Conservation (phyloP, 2,888 invertebrate species). For the Neria commutata region DNA sequence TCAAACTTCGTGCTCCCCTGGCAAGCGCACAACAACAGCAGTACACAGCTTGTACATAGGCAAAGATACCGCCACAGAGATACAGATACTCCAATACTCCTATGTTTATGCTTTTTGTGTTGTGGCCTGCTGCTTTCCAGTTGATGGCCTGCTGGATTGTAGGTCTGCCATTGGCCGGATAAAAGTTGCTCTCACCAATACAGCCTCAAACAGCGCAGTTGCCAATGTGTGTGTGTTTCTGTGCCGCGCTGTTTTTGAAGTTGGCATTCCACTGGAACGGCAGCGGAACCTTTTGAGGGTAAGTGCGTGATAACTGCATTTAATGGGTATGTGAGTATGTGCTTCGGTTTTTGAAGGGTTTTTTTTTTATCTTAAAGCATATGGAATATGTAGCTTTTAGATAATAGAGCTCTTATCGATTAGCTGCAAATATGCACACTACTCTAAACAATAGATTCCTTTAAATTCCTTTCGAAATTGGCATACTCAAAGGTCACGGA, state of each 20-base stretch:
- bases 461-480: no score
- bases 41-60: neutral
- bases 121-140: neutral
- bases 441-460: no score
- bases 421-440: no score
- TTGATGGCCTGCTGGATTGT: neutral
- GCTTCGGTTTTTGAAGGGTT: no score
- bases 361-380: no score
- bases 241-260: neutral
- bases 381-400: no score
- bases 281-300: neutral
- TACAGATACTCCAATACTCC: neutral
- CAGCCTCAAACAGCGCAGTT: conserved; percentile 3
- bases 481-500: no score
- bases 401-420: no score
- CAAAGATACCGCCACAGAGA: neutral
- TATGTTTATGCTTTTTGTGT: neutral
- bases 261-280: neutral
- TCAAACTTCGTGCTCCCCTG: no score
- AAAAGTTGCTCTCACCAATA: conserved; percentile 5
- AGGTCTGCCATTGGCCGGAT: conserved; percentile 27
- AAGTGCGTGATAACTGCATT: no score
- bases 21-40: conserved; percentile 11
- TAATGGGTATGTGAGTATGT: no score
- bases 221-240: neutral